A percentile compares a stretch with the other conserved stretches of the same genome.
phyloP scores from a whole-genome alignment of 2,797 vertebrate species.

The Mycteria americana region DNA sequence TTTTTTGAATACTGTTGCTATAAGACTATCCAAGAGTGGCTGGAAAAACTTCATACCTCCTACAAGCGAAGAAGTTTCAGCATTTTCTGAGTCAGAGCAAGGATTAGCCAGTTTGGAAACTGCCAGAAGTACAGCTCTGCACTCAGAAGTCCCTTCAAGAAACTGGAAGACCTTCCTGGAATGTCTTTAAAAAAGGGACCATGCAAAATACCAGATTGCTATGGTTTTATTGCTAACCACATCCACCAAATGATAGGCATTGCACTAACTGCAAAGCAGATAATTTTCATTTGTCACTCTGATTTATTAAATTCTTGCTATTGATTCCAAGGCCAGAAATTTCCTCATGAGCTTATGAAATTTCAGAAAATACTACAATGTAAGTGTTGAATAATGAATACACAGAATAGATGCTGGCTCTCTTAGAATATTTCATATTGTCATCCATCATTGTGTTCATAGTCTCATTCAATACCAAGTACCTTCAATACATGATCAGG shows the following conservation, averaged over 20 bases:
- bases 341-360: not conserved
- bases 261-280: not conserved
- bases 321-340: not conserved
- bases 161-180: not conserved
- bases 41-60: not conserved
- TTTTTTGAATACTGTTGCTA: not conserved
- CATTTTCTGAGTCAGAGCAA: not conserved
- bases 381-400: not conserved
- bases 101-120: not conserved
- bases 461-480: not conserved
- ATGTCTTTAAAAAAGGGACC: not conserved
- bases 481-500: not conserved
- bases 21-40: not conserved
- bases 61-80: not conserved
- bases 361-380: not conserved
- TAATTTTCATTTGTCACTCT: not conserved
- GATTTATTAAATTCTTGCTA: not conserved
- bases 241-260: not conserved
- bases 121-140: not conserved
- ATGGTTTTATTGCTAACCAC: not conserved
- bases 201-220: not conserved
- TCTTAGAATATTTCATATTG: not conserved
- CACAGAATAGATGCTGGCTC: not conserved
- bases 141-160: not conserved
- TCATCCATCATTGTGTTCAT: not conserved